Conservation (phyloP, 1,140 invertebrate species). For the Bombyx mori region ASM3026992v2 NC_085121.1:914501-915000, state of each 20-base stretch:
- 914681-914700: too few species aligned
- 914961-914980: slow-evolving; percentile 86
- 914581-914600: slow-evolving; percentile 83
- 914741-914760: too few species aligned
- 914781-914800: too few species aligned
- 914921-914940: slow-evolving; percentile 78
- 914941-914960: slow-evolving; percentile 83
- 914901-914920: too few species aligned
- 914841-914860: too few species aligned
- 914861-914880: too few species aligned
- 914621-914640: slow-evolving; percentile 95
- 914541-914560: slow-evolving; percentile 80
- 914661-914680: slow-evolving; percentile 74
- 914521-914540: slow-evolving; percentile 84
- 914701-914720: too few species aligned
- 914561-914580: slow-evolving; percentile 86
- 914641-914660: slow-evolving; percentile 89
- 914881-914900: too few species aligned
- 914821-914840: too few species aligned
- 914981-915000: slow-evolving; percentile 87
- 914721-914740: too few species aligned
- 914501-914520: slow-evolving; percentile 75
- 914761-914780: too few species aligned
- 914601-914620: slow-evolving; percentile 86
- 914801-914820: too few species aligned